phyloP scores from a whole-genome alignment of 2,113 vertebrate genomes.

The Noctilio leporinus region DNA sequence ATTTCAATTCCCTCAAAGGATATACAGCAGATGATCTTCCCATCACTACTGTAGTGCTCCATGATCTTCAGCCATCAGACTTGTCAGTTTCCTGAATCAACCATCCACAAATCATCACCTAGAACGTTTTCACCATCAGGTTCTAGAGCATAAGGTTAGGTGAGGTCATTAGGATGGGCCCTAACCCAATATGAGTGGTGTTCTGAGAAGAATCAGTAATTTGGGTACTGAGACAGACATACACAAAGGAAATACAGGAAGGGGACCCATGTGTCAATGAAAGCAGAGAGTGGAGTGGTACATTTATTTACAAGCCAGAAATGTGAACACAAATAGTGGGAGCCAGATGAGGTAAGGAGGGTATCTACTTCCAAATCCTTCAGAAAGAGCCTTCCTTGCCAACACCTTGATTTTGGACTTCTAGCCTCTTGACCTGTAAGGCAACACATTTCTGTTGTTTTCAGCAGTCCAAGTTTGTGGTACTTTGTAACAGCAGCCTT shows the following conservation, averaged over 20 bases:
- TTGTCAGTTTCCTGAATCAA: constrained; percentile 51
- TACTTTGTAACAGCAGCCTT: neutral
- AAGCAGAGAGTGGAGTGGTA: neutral
- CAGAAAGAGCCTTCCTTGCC: neutral
- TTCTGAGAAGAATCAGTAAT: neutral
- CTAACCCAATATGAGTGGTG: neutral
- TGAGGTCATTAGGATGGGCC: neutral
- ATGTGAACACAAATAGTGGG: neutral
- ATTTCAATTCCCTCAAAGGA: neutral
- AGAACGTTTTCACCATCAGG: constrained; percentile 48
- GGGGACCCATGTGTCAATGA: neutral
- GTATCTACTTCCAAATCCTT: no score
- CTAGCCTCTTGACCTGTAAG: neutral
- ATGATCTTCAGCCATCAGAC: neutral
- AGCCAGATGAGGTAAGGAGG: neutral
- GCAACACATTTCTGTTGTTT: neutral
- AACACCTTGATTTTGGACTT: neutral
- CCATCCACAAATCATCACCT: constrained; percentile 33
- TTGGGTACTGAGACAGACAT: neutral
- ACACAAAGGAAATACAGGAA: neutral
- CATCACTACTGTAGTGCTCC: neutral
- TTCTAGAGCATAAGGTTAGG: constrained; percentile 48
- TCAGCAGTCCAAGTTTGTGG: neutral
- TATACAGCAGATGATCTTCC: neutral
- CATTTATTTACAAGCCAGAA: neutral